Percentiles rank a stretch among this genome's conserved stretches.
phyloP scores from a whole-genome alignment of 2,888 invertebrate species.

The Loripinus fragilis region DNA sequence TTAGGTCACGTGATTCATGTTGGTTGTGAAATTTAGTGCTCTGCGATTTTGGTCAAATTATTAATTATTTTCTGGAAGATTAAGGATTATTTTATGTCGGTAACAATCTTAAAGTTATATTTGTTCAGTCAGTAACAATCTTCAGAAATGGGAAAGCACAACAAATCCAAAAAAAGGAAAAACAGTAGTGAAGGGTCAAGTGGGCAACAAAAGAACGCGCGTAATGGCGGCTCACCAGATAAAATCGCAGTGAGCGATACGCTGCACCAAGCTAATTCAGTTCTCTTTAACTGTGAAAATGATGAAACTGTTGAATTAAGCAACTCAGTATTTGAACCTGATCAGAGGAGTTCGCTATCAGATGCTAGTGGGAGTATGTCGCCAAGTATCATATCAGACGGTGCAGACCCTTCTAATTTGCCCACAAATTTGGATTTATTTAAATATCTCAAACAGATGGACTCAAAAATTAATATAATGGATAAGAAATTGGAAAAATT shows the following conservation, averaged over 20 bases:
- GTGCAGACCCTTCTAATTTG: neutral
- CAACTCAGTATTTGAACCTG: neutral
- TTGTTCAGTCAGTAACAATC: too few relatives aligned
- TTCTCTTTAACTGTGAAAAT: neutral
- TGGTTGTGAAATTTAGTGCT: too few relatives aligned
- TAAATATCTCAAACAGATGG: neutral
- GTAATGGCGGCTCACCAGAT: neutral
- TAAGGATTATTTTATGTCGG: too few relatives aligned
- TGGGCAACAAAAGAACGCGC: neutral
- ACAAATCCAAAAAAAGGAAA: too few relatives aligned
- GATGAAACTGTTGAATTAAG: neutral
- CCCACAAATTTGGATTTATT: neutral
- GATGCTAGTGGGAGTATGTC: neutral
- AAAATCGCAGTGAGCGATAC: neutral
- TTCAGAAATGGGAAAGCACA: too few relatives aligned
- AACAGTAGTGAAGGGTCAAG: neutral
- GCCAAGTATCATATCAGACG: neutral
- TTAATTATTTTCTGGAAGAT: too few relatives aligned
- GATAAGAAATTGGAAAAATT: neutral
- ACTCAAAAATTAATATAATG: neutral
- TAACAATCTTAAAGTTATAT: too few relatives aligned
- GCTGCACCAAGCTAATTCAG: neutral
- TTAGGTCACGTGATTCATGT: too few relatives aligned
- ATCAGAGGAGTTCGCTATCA: neutral
- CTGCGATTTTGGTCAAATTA: too few relatives aligned